phyloP scores from a whole-genome alignment of 2,113 vertebrate genomes.

The Tychaedon coryphoeus region DNA sequence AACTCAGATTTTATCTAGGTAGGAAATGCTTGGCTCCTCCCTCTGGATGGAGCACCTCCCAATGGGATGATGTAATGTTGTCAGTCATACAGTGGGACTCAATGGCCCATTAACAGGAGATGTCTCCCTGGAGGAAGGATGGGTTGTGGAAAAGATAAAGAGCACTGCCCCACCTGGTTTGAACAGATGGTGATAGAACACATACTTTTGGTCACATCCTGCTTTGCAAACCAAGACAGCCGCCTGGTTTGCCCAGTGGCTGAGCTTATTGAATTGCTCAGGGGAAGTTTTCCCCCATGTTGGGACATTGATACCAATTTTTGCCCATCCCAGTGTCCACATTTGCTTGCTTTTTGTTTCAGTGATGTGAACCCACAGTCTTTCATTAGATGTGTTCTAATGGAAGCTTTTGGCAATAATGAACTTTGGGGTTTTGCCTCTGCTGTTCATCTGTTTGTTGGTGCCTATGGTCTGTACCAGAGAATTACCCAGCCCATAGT shows the following conservation, averaged over 20 bases:
- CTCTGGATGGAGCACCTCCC: too few relatives aligned
- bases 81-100: too few relatives aligned
- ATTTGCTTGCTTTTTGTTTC: background rate
- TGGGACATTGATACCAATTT: rapidly evolving
- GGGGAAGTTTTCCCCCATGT: rapidly evolving
- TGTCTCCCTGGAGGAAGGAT: too few relatives aligned
- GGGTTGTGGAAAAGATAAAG: too few relatives aligned
- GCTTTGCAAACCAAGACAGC: too few relatives aligned
- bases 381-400: background rate
- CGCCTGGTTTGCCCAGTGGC: background rate
- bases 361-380: background rate
- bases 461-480: background rate
- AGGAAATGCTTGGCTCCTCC: too few relatives aligned
- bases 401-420: background rate
- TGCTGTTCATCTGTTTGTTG: background rate
- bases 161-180: too few relatives aligned
- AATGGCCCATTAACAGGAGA: too few relatives aligned
- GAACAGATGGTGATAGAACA: too few relatives aligned
- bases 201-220: too few relatives aligned
- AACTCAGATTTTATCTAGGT: too few relatives aligned
- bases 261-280: background rate
- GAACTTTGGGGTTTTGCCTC: background rate
- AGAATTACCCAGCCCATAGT: background rate
- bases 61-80: too few relatives aligned
- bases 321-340: background rate